Evolutionary conservation across 2,113 vertebrate genomes (phyloP).

Genomic region (Sterna hirundo): DNA sequence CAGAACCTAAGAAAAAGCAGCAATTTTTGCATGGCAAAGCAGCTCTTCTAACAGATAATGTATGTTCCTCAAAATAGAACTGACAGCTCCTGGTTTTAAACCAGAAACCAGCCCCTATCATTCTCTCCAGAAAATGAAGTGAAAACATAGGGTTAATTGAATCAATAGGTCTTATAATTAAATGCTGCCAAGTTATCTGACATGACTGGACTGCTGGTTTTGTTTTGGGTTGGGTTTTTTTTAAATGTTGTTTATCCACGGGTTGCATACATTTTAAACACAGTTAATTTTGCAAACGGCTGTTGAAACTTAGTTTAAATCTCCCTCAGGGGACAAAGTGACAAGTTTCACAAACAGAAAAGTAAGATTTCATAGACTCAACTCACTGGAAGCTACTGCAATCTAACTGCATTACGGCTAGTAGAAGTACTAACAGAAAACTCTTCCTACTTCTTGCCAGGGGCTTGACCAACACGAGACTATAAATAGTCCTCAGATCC

Average conservation of each 20-base stretch:
- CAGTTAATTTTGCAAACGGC: background rate
- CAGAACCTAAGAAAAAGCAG: background rate
- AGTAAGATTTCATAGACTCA: background rate
- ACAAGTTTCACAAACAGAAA: background rate
- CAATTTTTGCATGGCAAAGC: background rate
- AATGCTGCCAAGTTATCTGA: background rate
- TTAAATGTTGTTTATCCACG: background rate
- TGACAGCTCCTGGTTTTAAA: background rate
- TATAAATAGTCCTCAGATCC: background rate
- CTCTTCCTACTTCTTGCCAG: background rate
- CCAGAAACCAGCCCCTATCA: background rate
- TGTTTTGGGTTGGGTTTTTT: background rate
- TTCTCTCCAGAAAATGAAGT: slow-evolving; percentile 9
- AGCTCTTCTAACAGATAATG: background rate
- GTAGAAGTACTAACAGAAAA: background rate
- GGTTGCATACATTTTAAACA: background rate
- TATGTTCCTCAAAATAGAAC: background rate
- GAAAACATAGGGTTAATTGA: background rate
- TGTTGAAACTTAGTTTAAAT: background rate
- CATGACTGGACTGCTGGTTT: background rate
- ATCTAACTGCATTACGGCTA: background rate
- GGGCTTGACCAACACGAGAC: background rate
- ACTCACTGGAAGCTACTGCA: background rate
- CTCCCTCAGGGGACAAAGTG: background rate
- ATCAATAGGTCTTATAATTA: slow-evolving; percentile 34